Base-by-base conservation (phyloP, 2,888 invertebrate species). In the Rhingia rostrata region DNA sequence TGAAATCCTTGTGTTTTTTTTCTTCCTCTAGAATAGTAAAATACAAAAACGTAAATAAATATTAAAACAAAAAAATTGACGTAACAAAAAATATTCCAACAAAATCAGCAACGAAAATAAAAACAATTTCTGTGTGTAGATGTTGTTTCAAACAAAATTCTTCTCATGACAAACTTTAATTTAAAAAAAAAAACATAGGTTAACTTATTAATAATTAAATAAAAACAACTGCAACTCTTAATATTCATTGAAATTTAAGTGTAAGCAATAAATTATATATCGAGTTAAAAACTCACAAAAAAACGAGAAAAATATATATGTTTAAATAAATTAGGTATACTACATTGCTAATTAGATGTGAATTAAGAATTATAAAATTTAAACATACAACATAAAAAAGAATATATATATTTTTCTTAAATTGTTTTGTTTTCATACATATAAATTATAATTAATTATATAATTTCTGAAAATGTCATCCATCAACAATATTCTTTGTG, bases 321-420 rank as follows among this genome's bases (percentile, higher is more conserved):
- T 58, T 60, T 70, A 39, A 67, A 32, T 49, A 63, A 69, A 53
- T 37, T 75, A 78, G 66, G 67, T 73, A 39, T 70, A 84, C 66
- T 70, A 49, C 79, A 80, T 49, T 64, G 75, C 80, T 84, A 75
- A 84, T 66, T 84, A 84, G 84, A 80, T 80, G 84, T 84, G 84
- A 84, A 84, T 84, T 73, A 47, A 75, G 53, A 37, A 67, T 39
- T 41, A 33, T 47, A 32, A 64, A 51, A 60, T 47, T 49, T 51
- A 77, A 61, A 41, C 1, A 45, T 22, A 49, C 14, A 58, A 22
- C 32, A 47, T 12, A 56, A 45, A 53, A n/a, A 37, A 30, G 35
- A 66, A 74, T 30, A 14, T 30, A 54, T 72, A 51, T 75, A 66
- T 80, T 84, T 75, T 72, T 74, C 69, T 60, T 74, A 64, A 22